Evolutionary conservation across 2,797 vertebrate species (phyloP), one percentile per base, ranked within the genome.

Genomic region (Crocodylus rhombifer): DNA sequence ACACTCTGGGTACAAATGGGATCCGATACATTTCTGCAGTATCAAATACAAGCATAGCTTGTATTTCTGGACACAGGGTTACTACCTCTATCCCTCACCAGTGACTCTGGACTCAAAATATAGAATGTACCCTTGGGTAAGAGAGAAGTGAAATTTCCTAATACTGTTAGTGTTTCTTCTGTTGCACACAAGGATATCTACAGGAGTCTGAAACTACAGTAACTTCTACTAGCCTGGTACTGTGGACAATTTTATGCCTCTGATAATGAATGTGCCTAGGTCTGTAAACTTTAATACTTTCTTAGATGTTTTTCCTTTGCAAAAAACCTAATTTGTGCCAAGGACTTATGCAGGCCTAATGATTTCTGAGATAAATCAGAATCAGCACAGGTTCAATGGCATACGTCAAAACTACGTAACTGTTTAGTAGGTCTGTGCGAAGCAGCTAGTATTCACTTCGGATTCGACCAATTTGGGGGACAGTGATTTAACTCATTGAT

Each of bases 1-100:
- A 82, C 12, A 67, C 1, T 0, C 77, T 65, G 75, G 63, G 77
- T 77, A 82, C 26, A 87, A 20, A 74, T 62, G 26, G 0, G 0
- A 90, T 80, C 85, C 84, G 63, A 65, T 69, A 88, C 79, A 85
- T 89, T 94, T 88, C 65, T 67, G 10, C 25, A 26, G 20, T 77
- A 55, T 28, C 57, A 91, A 71, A 26, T 60, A n/a, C 6, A 63
- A 20, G 21, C 33, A 33, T 14, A 71, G 12, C 20, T 71, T 4
- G 33, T 11, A 42, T 33, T 71, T 23, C 33, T 42, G 36, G 67
- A 42, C 33, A 20, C 20, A 42, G 33, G 67, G 12, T 12, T 42
- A 36, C 21, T 42, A 21, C 33, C 33, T 71, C 33, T 42, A 51
- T 51, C 33, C 42, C 67, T 71, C 20, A 36, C 33, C 21, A 71